Conservation (phyloP, 2,888 invertebrate species). For the Eucera pruinosa region DNA sequence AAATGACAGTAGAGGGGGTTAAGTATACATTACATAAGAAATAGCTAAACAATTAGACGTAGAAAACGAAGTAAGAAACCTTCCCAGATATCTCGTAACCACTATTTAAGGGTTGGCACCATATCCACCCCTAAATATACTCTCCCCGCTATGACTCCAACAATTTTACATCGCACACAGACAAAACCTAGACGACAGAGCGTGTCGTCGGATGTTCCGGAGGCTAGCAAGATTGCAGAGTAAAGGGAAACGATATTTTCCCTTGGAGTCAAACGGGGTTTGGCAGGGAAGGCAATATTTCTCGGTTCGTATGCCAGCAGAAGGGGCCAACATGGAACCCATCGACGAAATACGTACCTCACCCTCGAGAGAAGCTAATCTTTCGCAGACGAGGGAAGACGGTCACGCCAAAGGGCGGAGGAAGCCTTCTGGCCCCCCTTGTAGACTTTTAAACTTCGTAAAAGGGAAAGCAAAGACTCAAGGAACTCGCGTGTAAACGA, state of each 20-base stretch:
- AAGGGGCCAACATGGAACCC: conserved; percentile 32
- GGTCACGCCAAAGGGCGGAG: conserved; percentile 45
- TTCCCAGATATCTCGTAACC: background rate
- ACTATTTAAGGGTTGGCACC: background rate
- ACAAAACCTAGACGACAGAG: conserved; percentile 10
- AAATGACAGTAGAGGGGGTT: too few species aligned
- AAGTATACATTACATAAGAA: too few species aligned
- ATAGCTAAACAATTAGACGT: background rate
- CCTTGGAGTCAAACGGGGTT: conserved; percentile 8
- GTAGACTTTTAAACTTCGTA: conserved; percentile 50
- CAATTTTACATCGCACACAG: background rate
- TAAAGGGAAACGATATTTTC: conserved; percentile 47
- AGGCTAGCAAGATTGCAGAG: conserved; percentile 28
- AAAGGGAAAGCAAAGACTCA: conserved; percentile 46
- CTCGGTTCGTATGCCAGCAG: conserved; percentile 14
- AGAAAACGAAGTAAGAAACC: background rate
- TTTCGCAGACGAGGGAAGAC: conserved; percentile 59
- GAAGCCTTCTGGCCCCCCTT: conserved; percentile 22
- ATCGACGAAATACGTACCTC: conserved; percentile 31
- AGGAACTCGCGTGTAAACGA: conserved; percentile 41
- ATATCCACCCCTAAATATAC: background rate
- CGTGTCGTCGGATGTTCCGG: conserved; percentile 25
- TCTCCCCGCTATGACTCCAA: background rate
- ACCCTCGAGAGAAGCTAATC: conserved; percentile 66
- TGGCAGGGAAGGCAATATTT: conserved; percentile 43